phyloP scores from a whole-genome alignment of 2,888 invertebrate species.

The Drosophila maculinotata region DNA sequence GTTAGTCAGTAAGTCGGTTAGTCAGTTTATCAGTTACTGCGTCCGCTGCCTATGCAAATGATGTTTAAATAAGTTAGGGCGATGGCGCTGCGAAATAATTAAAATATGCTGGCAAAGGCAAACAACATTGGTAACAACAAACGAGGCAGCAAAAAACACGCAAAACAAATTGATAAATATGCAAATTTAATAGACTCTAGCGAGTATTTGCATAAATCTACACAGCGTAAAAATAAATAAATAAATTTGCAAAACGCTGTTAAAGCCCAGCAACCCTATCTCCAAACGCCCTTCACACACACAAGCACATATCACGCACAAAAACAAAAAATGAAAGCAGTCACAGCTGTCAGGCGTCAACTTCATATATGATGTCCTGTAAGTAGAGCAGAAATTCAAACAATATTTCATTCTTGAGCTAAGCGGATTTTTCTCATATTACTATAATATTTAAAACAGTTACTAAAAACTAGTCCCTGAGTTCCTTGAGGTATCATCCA shows the following conservation, averaged over 20 bases:
- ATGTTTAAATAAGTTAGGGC: slow-evolving; percentile 63
- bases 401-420: too few relatives aligned
- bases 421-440: too few relatives aligned
- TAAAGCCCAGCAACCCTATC: slow-evolving; percentile 3
- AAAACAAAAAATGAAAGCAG: too few relatives aligned
- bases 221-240: slow-evolving; percentile 39
- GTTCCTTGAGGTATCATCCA: too few relatives aligned
- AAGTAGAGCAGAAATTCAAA: too few relatives aligned
- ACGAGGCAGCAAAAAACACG: slow-evolving; percentile 54
- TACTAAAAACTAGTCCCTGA: too few relatives aligned
- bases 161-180: slow-evolving; percentile 76
- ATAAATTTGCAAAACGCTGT: slow-evolving; percentile 36
- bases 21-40: slow-evolving; percentile 4
- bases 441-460: too few relatives aligned
- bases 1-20: not conserved
- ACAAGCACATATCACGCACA: not conserved
- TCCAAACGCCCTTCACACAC: too few relatives aligned
- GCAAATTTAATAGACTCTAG: slow-evolving; percentile 74
- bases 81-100: slow-evolving; percentile 61
- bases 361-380: too few relatives aligned
- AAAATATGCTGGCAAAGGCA: slow-evolving; percentile 70
- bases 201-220: slow-evolving; percentile 75
- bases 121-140: slow-evolving; percentile 54
- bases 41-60: slow-evolving; percentile 61
- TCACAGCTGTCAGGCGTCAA: slow-evolving; percentile 13